Evolutionary conservation across 2,888 invertebrate genomes (phyloP), one percentile per base, ranked within the genome.

Genomic region (Desoria tigrina): DNA sequence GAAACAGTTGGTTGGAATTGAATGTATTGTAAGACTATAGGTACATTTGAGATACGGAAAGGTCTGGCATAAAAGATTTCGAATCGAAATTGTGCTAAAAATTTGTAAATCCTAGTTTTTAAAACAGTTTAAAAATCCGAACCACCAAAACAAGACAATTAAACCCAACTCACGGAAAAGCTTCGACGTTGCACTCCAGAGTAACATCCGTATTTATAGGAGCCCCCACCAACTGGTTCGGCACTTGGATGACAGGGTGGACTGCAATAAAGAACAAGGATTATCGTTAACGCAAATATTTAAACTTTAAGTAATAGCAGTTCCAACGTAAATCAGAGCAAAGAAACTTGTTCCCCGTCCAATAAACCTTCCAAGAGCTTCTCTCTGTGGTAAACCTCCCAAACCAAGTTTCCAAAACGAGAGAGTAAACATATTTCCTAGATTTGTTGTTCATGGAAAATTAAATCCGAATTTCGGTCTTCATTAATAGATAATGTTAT

Each of bases 241-340:
- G 93, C 72, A 93, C 92, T 82, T 90, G 90, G 79, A 94, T 92
- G 78, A 90, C 89, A 18, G 94, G 94, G 80, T 90, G 88, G 85
- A 94, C 94, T 94, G 85, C 63, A 81, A 83, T n/a, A n/a, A n/a
- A n/a, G n/a, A n/a, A n/a, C n/a, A n/a, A n/a, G n/a, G n/a, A n/a
- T n/a, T n/a, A n/a, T n/a, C n/a, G n/a, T n/a, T n/a, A n/a, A n/a
- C n/a, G n/a, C n/a, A n/a, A n/a, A n/a, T n/a, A n/a, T n/a, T n/a
- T n/a, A n/a, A n/a, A n/a, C n/a, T n/a, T n/a, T n/a, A n/a, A n/a
- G n/a, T n/a, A n/a, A n/a, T n/a, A n/a, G n/a, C n/a, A n/a, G n/a
- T n/a, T n/a, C n/a, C n/a, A n/a, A n/a, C n/a, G n/a, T n/a, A n/a
- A n/a, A 39, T 39, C 9, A 39, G 9, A 39, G 16, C 39, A 39